These are phyloP conservation scores for Pharmacophagus antenor DNA, from an alignment of 2,888 invertebrate genomes.

Conservation along the genomic window DNA sequence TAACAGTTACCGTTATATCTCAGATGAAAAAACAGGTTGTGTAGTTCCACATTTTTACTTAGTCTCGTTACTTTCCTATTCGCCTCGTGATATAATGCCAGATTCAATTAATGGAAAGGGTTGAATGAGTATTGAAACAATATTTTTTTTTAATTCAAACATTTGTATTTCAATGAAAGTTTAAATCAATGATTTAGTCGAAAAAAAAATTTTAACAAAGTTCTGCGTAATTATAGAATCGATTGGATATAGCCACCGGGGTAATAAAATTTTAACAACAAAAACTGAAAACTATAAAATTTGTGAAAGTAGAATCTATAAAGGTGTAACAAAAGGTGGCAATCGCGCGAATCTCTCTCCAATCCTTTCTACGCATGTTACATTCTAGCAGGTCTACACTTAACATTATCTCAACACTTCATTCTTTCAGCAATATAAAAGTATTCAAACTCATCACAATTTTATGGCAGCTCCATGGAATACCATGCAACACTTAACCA, in stretches of 20 bases:
- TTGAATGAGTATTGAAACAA: constrained; percentile 34
- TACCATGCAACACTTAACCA: constrained; percentile 74
- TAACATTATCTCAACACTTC: constrained; percentile 70
- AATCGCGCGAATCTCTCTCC: constrained; percentile 58
- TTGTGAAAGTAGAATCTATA: constrained; percentile 53
- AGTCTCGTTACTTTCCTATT: too few relatives aligned
- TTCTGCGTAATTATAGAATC: constrained; percentile 67
- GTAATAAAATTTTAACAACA: constrained; percentile 36
- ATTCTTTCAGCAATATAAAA: constrained; percentile 77
- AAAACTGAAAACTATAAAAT: constrained; percentile 45
- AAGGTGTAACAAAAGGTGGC: constrained; percentile 45
- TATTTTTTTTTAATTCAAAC: constrained; percentile 66
- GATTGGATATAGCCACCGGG: constrained; percentile 74
- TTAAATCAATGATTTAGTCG: constrained; percentile 76
- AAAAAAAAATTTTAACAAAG: constrained; percentile 77
- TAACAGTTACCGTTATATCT: too few relatives aligned
- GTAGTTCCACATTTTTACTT: too few relatives aligned
- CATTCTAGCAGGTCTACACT: constrained; percentile 78
- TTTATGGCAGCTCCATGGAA: constrained; percentile 78
- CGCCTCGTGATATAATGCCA: too few relatives aligned
- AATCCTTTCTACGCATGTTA: constrained; percentile 69
- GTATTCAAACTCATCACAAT: constrained; percentile 80
- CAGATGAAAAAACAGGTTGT: too few relatives aligned
- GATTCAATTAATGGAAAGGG: not conserved
- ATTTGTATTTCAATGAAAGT: constrained; percentile 76